Evolutionary conservation across 2,113 vertebrate species (phyloP).

Genomic region (Mesocricetus auratus): DNA sequence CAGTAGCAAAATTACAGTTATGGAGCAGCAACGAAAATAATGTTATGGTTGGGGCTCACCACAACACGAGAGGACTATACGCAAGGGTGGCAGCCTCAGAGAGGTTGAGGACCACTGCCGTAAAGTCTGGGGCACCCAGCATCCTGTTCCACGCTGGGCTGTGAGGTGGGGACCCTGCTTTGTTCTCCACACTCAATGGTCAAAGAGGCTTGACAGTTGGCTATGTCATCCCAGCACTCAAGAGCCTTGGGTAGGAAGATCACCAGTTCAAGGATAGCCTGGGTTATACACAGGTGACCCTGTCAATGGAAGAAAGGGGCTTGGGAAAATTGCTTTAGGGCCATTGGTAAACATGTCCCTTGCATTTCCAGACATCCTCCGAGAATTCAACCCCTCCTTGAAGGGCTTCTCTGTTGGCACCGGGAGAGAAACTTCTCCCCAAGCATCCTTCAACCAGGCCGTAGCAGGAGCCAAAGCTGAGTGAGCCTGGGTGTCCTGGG

Average conservation of each 20-base stretch:
- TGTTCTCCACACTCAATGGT: neutral
- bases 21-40: neutral
- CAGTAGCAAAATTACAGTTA: neutral
- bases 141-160: neutral
- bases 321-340: neutral
- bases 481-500: conserved; percentile 77
- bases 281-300: neutral
- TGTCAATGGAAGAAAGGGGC: neutral
- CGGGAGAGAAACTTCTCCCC: conserved; percentile 1
- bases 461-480: conserved; percentile 77
- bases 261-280: neutral
- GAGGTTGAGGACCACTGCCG: neutral
- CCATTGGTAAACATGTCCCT: neutral
- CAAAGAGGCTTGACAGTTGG: neutral
- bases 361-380: conserved; percentile 87
- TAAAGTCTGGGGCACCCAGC: no score
- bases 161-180: rapidly evolving
- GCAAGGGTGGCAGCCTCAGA: neutral
- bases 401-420: conserved; percentile 85
- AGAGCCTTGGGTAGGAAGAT: neutral
- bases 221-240: neutral
- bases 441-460: conserved; percentile 87
- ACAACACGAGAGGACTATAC: neutral
- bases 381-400: conserved; percentile 87
- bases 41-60: neutral